Base-by-base conservation (phyloP, 1,140 invertebrate genomes). In the Pseudomyrmex dendroicus region DNA sequence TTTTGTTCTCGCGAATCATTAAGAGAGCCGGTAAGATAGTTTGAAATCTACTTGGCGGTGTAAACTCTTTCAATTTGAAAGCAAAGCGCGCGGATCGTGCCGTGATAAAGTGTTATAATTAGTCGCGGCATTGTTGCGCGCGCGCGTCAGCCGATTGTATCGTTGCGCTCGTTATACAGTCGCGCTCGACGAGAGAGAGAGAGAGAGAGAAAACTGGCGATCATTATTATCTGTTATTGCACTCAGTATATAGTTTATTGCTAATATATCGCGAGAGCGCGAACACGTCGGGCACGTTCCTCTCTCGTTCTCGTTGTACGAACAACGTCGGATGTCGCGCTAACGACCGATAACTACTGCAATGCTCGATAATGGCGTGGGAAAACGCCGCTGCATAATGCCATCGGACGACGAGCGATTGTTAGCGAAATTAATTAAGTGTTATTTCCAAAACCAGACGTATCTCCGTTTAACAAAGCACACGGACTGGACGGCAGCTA, bases 221-320 rank as follows among this genome's bases (percentile, higher is more conserved):
- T 80, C 64, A 80, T 80, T 80, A 80, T 80, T 80, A 80, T 80
- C 66, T 80, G 66, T 80, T 80, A 80, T 80, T 80, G 76, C 76
- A 70, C 44, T 72, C 66, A 46, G 44, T 80, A 72, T 80, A 80
- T 80, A 80, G 76, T 80, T 80, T 80, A 80, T 80, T 61, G 66
- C 66, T 80, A 80, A 80, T 80, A 72, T 66, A 72, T 72, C 8
- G 54, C 66, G 44, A 59, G 12, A 66, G 44, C 56, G 54, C 4
- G 35, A 5, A 35, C 76, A 44, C 54, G 66, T 80, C 76, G 54
- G 72, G 54, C 54, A 80, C 66, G 76, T 80, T 80, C 76, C 59
- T 61, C 17, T 35, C 35, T 35, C 5, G 35, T 35, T 35, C 35
- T 35, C 35, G 35, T 35, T 35, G 35, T 35, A 44, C 66, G 76